Evolutionary conservation across 2,888 invertebrate genomes (phyloP), one percentile per base, ranked within the genome.

Genomic region (Drosophila putrida): DNA sequence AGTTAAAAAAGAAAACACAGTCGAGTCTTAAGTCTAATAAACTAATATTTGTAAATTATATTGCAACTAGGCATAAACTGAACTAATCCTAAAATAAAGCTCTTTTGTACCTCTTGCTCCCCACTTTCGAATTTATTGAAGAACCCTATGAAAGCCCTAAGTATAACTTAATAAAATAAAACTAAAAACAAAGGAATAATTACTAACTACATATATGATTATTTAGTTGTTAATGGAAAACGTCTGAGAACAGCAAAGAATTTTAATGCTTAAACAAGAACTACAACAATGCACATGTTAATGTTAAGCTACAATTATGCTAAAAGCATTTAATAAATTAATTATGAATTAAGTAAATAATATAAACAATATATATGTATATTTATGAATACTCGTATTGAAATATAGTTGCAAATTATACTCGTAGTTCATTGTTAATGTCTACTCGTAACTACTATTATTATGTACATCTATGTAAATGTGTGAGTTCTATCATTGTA

Each of bases 71-170:
- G 11, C 11, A 49, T 38, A 59, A 43, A 44, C 38, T 36, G n/a
- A 59, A 50, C 46, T 41, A 59, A n/a, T 33, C 27, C 36, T 51
- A 55, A 64, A 20, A 43, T 39, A 75, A 75, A 80, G 69, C 75
- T 85, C 84, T 87, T 86, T 86, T 87, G 85, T 86, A 86, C 85
- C 85, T 87, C 75, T 79, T 84, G 82, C 81, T 78, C 78, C 86
- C 84, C 80, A 87, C 82, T 86, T 81, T 86, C 85, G 85, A 86
- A 86, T 86, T 86, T 86, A 85, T 65, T 70, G 59, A 64, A 47
- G 57, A 68, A 71, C 55, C 73, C 82, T 50, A 50, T 69, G 44
- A 75, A 77, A 62, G 67, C 71, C 62, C 55, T 81, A 82, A 84
- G 86, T 86, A 75, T 71, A 80, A 84, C 76, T 77, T 79, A 68